Evolutionary conservation across 2,797 vertebrate species (phyloP), one percentile per base, ranked within the genome.

Genomic region (Dipus sagitta): DNA sequence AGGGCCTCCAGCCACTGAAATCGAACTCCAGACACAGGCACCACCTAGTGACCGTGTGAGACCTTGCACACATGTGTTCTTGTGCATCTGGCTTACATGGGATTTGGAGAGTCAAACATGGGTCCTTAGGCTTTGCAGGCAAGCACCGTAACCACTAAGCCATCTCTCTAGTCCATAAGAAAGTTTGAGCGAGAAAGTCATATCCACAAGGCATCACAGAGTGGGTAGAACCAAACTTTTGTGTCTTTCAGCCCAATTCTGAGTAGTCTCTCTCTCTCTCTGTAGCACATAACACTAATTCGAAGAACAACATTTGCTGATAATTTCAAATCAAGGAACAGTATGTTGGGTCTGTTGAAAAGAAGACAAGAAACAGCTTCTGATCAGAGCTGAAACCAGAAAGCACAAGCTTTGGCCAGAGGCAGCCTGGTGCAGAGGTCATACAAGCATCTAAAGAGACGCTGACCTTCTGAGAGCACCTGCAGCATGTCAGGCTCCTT

Each of bases 281-380:
- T 9, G n/a, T n/a, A 18, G 26, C 20, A 65, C 18, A 75, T 38
- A 52, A 82, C 15, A 68, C 24, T 52, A 67, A 80, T 60, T 92
- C 71, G 30, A 30, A 84, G 4, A 24, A 76, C 77, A 15, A 64
- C 2, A 62, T 12, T 85, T 84, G 54, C 6, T 64, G 17, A 74
- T 64, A 34, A 72, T 71, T 93, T 94, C n/a, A n/a, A n/a, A n/a
- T n/a, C n/a, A n/a, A 88, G 10, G 17, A 82, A 72, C 10, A 86
- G 18, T 74, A 5, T 32, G 86, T 95, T 80, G 11, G 82, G 82
- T 90, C 23, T 91, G 6, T 52, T 92, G 20, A 21, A 62, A 91
- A 93, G 0, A 70, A 87, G 64, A 92, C 3, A 86, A 72, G 14
- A 52, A 28, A 26, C 9, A 32, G 18, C 62, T 68, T 77, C 28